Evolutionary conservation across 2,113 vertebrate species (phyloP).

Genomic region (Mungos mungo): DNA sequence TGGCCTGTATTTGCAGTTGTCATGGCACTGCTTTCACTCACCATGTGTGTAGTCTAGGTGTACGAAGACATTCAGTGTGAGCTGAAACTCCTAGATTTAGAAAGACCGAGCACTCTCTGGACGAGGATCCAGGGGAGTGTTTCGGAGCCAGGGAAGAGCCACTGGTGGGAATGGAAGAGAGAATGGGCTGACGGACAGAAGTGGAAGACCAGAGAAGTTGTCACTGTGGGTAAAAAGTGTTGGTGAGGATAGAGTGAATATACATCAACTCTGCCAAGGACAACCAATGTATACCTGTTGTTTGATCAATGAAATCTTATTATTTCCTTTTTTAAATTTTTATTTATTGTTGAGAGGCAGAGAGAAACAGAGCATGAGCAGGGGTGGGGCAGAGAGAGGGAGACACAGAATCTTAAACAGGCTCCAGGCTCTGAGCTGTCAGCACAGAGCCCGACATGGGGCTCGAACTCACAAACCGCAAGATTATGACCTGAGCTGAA

Average conservation of each 20-base stretch:
- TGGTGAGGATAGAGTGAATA: background rate
- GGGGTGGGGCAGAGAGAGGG: no score
- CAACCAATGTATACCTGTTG: background rate
- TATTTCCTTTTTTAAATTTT: no score
- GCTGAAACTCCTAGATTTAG: background rate
- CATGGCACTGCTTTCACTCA: background rate
- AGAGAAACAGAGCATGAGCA: no score
- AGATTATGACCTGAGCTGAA: no score
- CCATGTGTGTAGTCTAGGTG: background rate
- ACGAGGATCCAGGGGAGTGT: background rate
- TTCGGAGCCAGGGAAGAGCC: background rate
- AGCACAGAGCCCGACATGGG: no score
- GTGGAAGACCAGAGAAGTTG: background rate
- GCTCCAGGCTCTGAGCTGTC: no score
- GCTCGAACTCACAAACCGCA: no score
- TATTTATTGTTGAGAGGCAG: no score
- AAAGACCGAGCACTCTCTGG: background rate
- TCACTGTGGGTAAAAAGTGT: background rate
- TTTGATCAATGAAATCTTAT: background rate
- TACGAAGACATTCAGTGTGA: no score
- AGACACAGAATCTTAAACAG: no score
- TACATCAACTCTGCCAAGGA: background rate
- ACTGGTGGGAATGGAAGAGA: background rate
- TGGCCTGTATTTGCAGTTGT: rapidly evolving
- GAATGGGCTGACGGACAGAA: background rate